These are phyloP conservation scores for Drosophila barbarae DNA, from an alignment of 2,888 invertebrate species.

Conservation along the genomic window DNA sequence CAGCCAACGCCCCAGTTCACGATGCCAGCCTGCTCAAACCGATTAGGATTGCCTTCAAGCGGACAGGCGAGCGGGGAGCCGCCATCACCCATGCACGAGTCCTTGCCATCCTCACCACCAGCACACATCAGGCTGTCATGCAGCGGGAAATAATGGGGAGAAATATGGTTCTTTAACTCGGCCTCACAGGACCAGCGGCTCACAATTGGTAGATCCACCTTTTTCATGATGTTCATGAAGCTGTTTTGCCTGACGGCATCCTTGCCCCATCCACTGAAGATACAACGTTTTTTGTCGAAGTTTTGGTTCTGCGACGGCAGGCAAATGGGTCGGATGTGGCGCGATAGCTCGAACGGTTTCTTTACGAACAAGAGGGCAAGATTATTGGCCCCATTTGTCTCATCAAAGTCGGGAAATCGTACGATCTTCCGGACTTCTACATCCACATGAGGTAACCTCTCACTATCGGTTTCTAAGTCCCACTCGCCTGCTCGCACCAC, in stretches of 20 bases:
- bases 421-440: constrained; percentile 3
- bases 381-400: background rate
- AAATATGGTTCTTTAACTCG: constrained; percentile 39
- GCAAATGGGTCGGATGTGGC: constrained; percentile 44
- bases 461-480: constrained; percentile 11
- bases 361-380: constrained; percentile 42
- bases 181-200: constrained; percentile 79
- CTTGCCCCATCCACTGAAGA: constrained; percentile 76
- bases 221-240: constrained; percentile 83
- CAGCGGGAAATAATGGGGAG: constrained; percentile 80
- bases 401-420: background rate
- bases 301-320: constrained; percentile 8
- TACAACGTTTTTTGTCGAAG: constrained; percentile 48
- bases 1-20: constrained; percentile 92
- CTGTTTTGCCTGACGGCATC: constrained; percentile 60
- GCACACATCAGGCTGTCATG: constrained; percentile 87
- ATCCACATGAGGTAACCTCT: constrained; percentile 8
- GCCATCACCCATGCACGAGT: constrained; percentile 87
- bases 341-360: background rate
- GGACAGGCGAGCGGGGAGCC: constrained; percentile 89
- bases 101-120: constrained; percentile 85
- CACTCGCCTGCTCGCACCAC: constrained; percentile 46
- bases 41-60: constrained; percentile 70
- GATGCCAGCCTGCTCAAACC: constrained; percentile 81
- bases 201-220: constrained; percentile 86